Percentiles rank a stretch among this genome's conserved stretches.
phyloP scores from a whole-genome alignment of 2,797 vertebrate species.

The Artibeus jamaicensis region DNA sequence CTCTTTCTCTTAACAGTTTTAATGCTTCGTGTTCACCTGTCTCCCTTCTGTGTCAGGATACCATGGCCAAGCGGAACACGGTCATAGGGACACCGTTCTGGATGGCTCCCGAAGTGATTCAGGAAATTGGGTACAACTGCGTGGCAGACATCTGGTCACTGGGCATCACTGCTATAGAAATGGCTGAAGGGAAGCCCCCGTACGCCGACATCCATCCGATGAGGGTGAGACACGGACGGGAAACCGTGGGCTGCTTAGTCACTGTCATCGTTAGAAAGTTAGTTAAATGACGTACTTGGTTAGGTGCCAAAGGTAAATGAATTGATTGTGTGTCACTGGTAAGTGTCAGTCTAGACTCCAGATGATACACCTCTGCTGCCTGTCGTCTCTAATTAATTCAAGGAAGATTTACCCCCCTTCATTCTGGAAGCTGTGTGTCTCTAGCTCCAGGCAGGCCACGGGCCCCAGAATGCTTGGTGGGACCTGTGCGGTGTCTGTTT shows the following conservation, averaged over 20 bases:
- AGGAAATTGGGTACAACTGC: constrained; percentile 97
- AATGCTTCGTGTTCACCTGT: background rate
- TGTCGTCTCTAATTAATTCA: background rate
- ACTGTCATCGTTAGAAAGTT: background rate
- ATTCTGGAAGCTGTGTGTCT: background rate
- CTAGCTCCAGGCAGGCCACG: background rate
- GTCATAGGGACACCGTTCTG: constrained; percentile 98
- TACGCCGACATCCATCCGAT: constrained; percentile 98
- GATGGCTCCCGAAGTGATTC: constrained; percentile 99
- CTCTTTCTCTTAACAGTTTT: background rate
- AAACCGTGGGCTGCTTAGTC: background rate
- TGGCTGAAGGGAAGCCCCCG: constrained; percentile 96
- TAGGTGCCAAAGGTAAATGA: background rate
- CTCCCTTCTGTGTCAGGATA: constrained; percentile 86
- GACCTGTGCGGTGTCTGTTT: background rate
- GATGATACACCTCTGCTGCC: background rate
- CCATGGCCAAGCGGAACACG: constrained; percentile 97
- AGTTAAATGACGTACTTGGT: background rate
- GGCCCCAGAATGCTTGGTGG: background rate
- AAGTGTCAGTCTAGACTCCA: background rate
- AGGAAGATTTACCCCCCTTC: background rate
- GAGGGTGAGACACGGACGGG: constrained; percentile 85
- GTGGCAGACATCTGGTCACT: constrained; percentile 97
- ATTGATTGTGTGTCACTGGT: background rate
- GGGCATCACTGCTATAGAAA: constrained; percentile 96